Conservation (phyloP, 2,888 invertebrate genomes). For the Xanthia icteritia region DNA sequence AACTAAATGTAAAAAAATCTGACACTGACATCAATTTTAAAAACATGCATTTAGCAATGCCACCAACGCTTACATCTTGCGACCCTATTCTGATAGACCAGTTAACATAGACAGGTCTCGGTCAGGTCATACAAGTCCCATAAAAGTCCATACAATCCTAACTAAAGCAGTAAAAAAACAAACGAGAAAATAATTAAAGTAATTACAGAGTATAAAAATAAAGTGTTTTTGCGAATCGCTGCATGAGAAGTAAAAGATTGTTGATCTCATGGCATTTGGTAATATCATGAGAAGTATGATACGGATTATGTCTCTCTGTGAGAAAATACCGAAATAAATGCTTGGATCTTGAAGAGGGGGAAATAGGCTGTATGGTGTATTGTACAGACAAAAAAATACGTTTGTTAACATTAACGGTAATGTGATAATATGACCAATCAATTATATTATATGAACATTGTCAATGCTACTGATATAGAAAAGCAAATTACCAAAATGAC, state of each 20-base stretch:
- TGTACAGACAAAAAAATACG: background rate
- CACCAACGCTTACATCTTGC: constrained; percentile 10
- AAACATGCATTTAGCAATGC: constrained; percentile 1
- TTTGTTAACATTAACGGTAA: background rate
- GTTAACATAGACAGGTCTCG: constrained; percentile 41
- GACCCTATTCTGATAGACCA: constrained; percentile 10
- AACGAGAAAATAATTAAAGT: constrained; percentile 37
- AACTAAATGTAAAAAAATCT: background rate
- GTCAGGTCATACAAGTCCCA: constrained; percentile 48
- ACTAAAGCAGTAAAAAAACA: constrained; percentile 33
- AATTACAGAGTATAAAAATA: constrained; percentile 34
- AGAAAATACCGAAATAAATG: constrained; percentile 53
- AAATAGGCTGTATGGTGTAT: background rate
- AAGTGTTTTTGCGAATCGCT: constrained; percentile 36
- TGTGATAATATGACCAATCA: background rate
- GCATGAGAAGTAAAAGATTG: constrained; percentile 47
- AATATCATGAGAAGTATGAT: constrained; percentile 50
- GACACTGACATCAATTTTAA: constrained; percentile 35
- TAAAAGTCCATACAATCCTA: constrained; percentile 37
- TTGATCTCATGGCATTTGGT: constrained; percentile 48
- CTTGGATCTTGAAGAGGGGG: constrained; percentile 18
- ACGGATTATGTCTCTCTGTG: constrained; percentile 51
- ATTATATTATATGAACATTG: background rate
- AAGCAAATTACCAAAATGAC: background rate
- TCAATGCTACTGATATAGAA: background rate